phyloP scores from a whole-genome alignment of 1,140 invertebrate genomes.

The Musca domestica region DNA sequence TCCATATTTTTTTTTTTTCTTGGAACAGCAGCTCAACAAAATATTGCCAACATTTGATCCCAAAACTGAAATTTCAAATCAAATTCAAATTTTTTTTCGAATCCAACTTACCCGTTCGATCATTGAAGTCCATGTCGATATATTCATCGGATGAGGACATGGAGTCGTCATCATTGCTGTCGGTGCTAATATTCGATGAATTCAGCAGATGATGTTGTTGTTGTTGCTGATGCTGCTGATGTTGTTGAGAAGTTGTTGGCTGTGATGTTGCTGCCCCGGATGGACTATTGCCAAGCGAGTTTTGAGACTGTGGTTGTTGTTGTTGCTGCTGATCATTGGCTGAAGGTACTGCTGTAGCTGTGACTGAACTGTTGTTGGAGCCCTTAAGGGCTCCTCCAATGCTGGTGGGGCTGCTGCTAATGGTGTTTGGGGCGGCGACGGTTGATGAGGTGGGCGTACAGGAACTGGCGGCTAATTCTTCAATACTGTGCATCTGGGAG shows the following conservation, averaged over 20 bases:
- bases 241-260: background rate
- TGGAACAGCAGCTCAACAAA: background rate
- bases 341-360: slow-evolving; percentile 18
- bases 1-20: too few relatives aligned
- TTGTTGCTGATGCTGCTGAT: slow-evolving; percentile 4
- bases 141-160: slow-evolving; percentile 40
- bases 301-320: background rate
- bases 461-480: slow-evolving; percentile 43
- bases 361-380: slow-evolving; percentile 2
- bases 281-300: background rate
- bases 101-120: background rate
- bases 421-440: slow-evolving; percentile 2
- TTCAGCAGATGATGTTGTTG: slow-evolving; percentile 24
- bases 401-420: background rate
- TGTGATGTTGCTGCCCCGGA: background rate
- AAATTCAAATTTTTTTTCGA: background rate
- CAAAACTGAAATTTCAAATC: background rate
- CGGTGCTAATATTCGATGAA: slow-evolving; percentile 15
- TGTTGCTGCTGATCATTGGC: background rate
- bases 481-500: slow-evolving; percentile 41
- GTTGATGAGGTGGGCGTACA: slow-evolving; percentile 31
- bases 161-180: slow-evolving; percentile 36
- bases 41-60: slow-evolving; percentile 13
- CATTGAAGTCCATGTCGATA: slow-evolving; percentile 23
- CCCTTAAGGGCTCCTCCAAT: too few relatives aligned